phyloP scores from a whole-genome alignment of 2,113 vertebrate genomes.

The Dipodomys spectabilis region DNA sequence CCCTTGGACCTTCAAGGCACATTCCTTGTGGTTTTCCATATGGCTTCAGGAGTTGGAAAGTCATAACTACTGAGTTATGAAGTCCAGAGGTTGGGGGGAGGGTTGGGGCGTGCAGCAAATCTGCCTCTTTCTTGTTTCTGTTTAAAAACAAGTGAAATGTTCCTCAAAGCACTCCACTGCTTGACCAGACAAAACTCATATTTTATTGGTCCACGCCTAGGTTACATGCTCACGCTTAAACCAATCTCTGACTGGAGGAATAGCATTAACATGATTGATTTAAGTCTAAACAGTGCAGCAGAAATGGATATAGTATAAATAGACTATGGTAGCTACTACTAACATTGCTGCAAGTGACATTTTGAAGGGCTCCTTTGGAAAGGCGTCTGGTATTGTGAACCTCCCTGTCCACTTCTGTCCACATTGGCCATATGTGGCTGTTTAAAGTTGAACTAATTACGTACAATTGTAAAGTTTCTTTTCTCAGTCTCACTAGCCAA shows the following conservation, averaged over 20 bases:
- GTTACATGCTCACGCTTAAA: neutral
- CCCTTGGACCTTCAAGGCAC: neutral
- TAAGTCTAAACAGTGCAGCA: neutral
- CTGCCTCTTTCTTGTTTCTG: neutral
- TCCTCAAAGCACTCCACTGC: neutral
- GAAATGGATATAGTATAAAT: neutral
- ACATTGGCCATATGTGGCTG: neutral
- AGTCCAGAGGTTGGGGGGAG: neutral
- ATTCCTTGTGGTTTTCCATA: neutral
- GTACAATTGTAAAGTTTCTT: neutral
- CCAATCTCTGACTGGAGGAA: neutral
- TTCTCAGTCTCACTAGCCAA: neutral
- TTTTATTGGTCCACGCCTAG: neutral
- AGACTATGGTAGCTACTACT: neutral
- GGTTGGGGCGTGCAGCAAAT: no score
- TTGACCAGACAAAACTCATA: neutral
- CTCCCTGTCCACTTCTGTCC: neutral
- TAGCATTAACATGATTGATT: neutral
- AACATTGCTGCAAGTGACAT: neutral
- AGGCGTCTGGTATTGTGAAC: neutral
- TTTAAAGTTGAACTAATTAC: neutral
- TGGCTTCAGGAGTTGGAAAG: neutral
- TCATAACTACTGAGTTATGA: neutral
- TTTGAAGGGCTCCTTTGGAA: neutral
- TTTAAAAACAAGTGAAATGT: neutral